Evolutionary conservation across 2,888 invertebrate genomes (phyloP), one percentile per base, ranked within the genome.

Genomic region (Sminthurinus aureus): DNA sequence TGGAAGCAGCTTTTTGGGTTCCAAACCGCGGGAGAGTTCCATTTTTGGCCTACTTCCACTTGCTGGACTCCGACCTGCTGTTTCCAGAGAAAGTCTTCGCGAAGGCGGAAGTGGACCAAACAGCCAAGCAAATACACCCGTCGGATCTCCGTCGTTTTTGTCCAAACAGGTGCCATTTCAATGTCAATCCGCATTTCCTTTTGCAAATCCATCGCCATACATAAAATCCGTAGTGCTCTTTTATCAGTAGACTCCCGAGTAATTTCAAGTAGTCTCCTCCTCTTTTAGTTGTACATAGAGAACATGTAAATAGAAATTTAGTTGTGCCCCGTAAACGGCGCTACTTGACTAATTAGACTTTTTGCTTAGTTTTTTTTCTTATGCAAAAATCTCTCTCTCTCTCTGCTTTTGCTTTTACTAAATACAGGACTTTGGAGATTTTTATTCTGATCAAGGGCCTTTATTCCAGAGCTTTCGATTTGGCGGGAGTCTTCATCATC

Each of bases 81-180:
- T 89, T 51, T 90, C 90, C 38, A 88, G 90, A 78, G 90, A 90
- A 85, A 90, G 90, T 85, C 88, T 90, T 12, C 83, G 84, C 20
- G 86, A 81, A 64, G 82, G 86, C n/a, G 87, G 85, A n/a, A 87
- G 87, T 86, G 88, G 87, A 75, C 86, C 87, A 50, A 88, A 87
- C 82, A 88, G 88, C 84, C 88, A 88, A 82, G 85, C 78, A 52
- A 87, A 87, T 81, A 86, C 87, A 20, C 88, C 88, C 15, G 26
- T 84, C 6, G 87, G 87, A 74, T 88, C 88, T 6, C 88, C 88
- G 12, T 88, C 88, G 15, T 89, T 87, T 83, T 82, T 88, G 69
- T 52, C 86, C 20, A 88, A 88, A 80, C 88, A 88, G 87, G 87
- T 87, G 83, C 22, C 0, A 0, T 58, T 58, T 15, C 18, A 58